Base-by-base conservation (phyloP, 2,797 vertebrate genomes). In the Ataeniobius toweri region DNA sequence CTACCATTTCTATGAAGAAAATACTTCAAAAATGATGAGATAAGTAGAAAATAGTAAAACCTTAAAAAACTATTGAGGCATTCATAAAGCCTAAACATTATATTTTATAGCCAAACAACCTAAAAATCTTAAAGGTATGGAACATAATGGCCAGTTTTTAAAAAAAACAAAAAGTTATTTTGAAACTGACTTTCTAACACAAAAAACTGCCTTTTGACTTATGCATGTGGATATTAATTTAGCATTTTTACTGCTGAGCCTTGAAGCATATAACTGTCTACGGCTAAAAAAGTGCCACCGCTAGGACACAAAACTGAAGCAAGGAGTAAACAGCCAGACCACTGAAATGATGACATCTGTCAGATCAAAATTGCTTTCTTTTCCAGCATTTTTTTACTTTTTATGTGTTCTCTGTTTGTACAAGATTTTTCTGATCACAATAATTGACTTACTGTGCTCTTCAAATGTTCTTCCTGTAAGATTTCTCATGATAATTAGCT, bases 1-100 rank as follows among this genome's bases (percentile, higher is more conserved):
- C 26, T 56, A 80, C 77, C 46, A 67, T 41, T 74, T 82, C 67
- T 72, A 31, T 80, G 50, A 73, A 73, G 59, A 78, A 78, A 81
- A 80, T 14, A 70, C 44, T 56, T 74, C 28, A 26, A 18, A 36
- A 41, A 67, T 4, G 9, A 67, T 31, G 18, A 61, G 16, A 63
- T 63, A 61, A 79, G 6, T 39, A n/a, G 22, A 74, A 46, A 78
- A 10, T 14, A 53, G 26, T 80, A 63, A 48, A 46, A 73, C 4
- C 3, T 28, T 9, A 26, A 4, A n/a, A 5, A n/a, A 24, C 6
- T 36, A 36, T 14, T 36, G 8, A n/a, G 26, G 13, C 12, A 61
- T 9, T 22, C 53, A 22, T 55, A 55, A 55, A 24, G 20, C 53
- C 12, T 26, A 28, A 59, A 31, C 58, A 28, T 58, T 6, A 58